A percentile compares a stretch with the other conserved stretches of the same genome.
phyloP scores from a whole-genome alignment of 2,113 vertebrate species.

The Anthoscopus minutus region DNA sequence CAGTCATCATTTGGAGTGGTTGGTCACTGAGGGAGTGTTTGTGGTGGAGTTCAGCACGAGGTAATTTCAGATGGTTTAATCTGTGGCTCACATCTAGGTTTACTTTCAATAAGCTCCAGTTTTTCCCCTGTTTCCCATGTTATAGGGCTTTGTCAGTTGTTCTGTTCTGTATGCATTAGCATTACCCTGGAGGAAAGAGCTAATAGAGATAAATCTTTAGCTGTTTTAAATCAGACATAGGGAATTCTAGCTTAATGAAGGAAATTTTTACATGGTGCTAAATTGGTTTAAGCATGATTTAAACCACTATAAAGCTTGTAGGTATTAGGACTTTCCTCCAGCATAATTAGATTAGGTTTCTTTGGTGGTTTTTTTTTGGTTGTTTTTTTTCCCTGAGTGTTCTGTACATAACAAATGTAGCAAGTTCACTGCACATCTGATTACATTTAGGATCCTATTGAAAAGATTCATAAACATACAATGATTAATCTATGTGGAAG shows the following conservation, averaged over 20 bases:
- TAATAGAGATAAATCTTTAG: not conserved
- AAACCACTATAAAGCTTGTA: not conserved
- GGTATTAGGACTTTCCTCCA: not conserved
- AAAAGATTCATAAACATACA: not conserved
- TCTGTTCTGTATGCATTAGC: not conserved
- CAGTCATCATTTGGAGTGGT: not conserved
- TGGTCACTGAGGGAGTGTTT: not conserved
- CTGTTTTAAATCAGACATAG: not conserved
- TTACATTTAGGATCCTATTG: not conserved
- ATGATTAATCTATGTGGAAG: not conserved
- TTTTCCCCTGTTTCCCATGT: not conserved
- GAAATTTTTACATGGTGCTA: not conserved
- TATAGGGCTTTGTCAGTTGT: not conserved
- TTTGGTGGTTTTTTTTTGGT: not conserved
- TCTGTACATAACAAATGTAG: not conserved
- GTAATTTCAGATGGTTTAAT: not conserved
- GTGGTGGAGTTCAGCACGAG: not conserved
- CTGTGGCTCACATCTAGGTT: not conserved
- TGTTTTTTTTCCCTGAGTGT: not conserved
- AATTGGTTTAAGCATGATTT: conserved; percentile 25
- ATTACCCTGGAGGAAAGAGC: not conserved
- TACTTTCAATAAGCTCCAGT: not conserved
- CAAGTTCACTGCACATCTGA: not conserved
- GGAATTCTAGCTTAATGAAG: not conserved
- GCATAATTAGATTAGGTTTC: not conserved